A percentile compares a stretch with the other conserved stretches of the same genome.
Conservation (phyloP, 2,113 vertebrate species). For the Formicarius rufipectus region DNA sequence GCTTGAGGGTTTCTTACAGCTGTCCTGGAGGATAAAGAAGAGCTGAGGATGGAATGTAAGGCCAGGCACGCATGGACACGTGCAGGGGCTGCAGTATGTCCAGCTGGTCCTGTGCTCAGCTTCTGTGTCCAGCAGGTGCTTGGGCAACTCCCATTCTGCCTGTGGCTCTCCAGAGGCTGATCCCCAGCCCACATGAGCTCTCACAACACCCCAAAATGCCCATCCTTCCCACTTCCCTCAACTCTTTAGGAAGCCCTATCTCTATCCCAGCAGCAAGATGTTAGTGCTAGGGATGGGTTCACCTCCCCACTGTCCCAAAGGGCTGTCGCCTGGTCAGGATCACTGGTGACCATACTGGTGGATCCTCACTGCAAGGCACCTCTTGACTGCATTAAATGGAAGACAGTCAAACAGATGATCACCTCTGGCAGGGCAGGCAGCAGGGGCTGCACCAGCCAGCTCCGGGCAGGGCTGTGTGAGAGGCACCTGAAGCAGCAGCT, state of each 20-base stretch:
- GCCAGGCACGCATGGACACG: fast-evolving
- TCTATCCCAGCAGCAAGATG: background rate
- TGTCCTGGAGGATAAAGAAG: background rate
- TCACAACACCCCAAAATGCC: no score
- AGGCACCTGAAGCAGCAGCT: background rate
- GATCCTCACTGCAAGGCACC: background rate
- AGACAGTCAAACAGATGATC: background rate
- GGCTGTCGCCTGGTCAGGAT: background rate
- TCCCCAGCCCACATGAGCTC: fast-evolving
- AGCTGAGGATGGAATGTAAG: background rate
- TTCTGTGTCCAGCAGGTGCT: background rate
- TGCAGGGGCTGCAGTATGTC: background rate
- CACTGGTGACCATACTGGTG: background rate
- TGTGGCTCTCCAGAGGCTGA: background rate
- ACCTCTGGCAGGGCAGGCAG: background rate
- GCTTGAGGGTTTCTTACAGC: background rate
- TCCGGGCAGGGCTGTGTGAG: background rate
- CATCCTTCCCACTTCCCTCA: background rate
- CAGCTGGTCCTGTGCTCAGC: background rate
- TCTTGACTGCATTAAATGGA: background rate
- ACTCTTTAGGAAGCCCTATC: background rate
- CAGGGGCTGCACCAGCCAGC: background rate
- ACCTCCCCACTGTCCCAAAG: background rate
- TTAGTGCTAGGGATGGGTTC: no score
- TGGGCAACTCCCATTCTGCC: background rate